Base-by-base conservation (phyloP, 2,113 vertebrate species). In the Platichthys stellatus region DNA sequence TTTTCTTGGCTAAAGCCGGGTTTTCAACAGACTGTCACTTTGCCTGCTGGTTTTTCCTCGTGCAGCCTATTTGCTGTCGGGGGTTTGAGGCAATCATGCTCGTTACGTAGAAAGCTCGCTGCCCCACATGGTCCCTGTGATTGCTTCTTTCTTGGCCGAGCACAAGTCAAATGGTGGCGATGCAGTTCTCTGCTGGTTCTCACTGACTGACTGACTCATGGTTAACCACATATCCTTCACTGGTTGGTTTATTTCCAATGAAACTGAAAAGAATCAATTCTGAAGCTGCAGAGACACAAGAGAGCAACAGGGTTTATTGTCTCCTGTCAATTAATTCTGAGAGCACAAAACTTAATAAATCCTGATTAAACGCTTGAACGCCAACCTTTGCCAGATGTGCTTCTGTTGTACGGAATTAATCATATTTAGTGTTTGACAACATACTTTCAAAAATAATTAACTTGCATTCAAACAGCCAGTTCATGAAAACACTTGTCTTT, bases 261-360 rank as follows among this genome's bases (percentile, higher is more conserved):
- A 54, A 54, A n/a, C 18, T 3, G 20, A n/a, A 54, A 20, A 11
- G 14, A 47, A 47, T 17, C 15, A 15, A 5, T 24, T 24, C 24
- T 24, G 28, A 61, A 57, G 40, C n/a, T 28, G 18, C 58, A 74
- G 18, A 38, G 20, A 53, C n/a, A 59, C 57, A 40, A 56, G 5
- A 63, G 20, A 65, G 8, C 31, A 4, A 31, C 57, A 10, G 5
- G 4, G 18, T n/a, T 15, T 2, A 26, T 49, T 38, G 7, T 12
- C 10, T 59, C 49, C 21, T 53, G 60, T 69, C 40, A 65, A 38
- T 73, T 61, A 57, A 59, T 21, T 31, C 26, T 17, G 5, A 51
- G 54, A 20, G 63, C 7, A 31, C 7, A 7, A 4, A 24, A 15
- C 35, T 54, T 63, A n/a, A 38, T 45, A 85, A 78, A 59, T 63